These are phyloP conservation scores for Orthosia gothica DNA, from an alignment of 2,888 invertebrate species.

Conservation along the genomic window DNA sequence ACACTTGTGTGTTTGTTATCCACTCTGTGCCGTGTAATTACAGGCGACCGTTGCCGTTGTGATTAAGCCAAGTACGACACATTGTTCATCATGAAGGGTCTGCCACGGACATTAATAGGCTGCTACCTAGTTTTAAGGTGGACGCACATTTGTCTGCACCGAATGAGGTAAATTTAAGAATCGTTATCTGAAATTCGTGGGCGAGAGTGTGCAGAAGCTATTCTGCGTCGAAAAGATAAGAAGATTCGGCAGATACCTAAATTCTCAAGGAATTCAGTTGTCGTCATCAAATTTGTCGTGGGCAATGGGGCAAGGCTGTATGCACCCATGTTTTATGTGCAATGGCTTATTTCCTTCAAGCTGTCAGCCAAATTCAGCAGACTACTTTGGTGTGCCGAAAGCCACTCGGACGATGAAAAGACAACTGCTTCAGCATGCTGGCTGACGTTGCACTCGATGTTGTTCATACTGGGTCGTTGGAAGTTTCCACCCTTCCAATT, in stretches of 20 bases:
- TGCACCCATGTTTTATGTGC: neutral
- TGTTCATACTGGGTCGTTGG: too few species aligned
- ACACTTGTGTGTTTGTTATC: constrained; percentile 39
- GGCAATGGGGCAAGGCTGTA: neutral
- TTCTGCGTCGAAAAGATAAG: too few species aligned
- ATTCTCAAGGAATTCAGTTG: neutral
- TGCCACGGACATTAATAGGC: constrained; percentile 39
- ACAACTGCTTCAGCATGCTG: too few species aligned
- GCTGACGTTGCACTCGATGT: too few species aligned
- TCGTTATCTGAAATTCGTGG: neutral
- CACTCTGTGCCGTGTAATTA: constrained; percentile 44
- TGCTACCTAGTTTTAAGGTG: constrained; percentile 27
- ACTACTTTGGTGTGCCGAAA: too few species aligned
- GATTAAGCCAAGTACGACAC: constrained; percentile 52
- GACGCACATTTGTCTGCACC: neutral
- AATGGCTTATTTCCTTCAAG: too few species aligned
- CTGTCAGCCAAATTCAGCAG: too few species aligned
- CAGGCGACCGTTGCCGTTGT: constrained; percentile 27
- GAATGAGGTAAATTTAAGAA: neutral
- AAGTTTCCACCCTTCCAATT: too few species aligned
- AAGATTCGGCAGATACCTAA: neutral
- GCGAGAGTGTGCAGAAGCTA: too few species aligned
- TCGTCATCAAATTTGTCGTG: neutral
- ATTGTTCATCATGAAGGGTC: constrained; percentile 48
- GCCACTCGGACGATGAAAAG: too few species aligned